Evolutionary conservation across 2,113 vertebrate genomes (phyloP).

Genomic region (Onychostoma macrolepis): DNA sequence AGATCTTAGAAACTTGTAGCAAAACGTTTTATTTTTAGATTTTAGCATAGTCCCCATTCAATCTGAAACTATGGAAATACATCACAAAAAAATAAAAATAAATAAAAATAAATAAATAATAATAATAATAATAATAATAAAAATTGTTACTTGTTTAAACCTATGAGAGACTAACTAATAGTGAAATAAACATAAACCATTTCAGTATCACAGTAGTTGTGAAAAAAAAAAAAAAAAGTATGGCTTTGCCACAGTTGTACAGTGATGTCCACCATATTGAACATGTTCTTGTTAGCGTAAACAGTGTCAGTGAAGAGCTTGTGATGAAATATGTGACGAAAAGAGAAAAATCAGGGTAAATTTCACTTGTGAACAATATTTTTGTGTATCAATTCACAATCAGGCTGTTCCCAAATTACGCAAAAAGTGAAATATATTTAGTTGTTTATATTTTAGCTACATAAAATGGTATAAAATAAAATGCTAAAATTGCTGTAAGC

Average conservation of each 20-base stretch:
- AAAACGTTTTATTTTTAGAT: neutral
- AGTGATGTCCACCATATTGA: too few relatives aligned
- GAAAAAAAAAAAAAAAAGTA: neutral
- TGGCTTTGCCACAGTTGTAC: neutral
- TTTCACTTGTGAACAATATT: too few relatives aligned
- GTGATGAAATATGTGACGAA: neutral
- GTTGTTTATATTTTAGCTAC: too few relatives aligned
- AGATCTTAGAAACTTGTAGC: neutral
- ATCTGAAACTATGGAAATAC: neutral
- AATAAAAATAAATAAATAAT: too few relatives aligned
- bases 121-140: too few relatives aligned
- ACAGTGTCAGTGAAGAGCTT: neutral
- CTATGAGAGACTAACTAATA: neutral
- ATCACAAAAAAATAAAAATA: neutral
- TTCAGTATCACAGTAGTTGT: neutral
- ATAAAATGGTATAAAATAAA: neutral
- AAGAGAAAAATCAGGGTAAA: neutral
- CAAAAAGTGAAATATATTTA: too few relatives aligned
- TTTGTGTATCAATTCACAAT: too few relatives aligned
- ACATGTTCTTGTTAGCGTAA: neutral
- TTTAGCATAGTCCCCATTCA: neutral
- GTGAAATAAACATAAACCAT: neutral
- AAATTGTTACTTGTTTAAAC: neutral
- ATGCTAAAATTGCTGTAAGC: neutral
- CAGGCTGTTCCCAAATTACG: too few relatives aligned